phyloP scores from a whole-genome alignment of 2,113 vertebrate species.

The Crocuta crocuta region DNA sequence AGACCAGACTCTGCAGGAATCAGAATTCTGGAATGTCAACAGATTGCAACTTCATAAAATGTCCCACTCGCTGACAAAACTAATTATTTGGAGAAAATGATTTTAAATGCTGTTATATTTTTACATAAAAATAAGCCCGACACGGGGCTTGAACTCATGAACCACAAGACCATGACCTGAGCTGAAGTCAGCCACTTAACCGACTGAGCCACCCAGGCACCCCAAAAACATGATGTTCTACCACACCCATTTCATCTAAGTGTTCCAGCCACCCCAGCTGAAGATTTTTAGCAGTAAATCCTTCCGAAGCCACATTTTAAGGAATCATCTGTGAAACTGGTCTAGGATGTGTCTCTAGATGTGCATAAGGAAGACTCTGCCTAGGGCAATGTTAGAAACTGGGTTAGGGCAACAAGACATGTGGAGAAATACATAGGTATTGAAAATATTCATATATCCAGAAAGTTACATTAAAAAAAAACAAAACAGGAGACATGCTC shows the following conservation, averaged over 20 bases:
- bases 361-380: background rate
- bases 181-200: no score
- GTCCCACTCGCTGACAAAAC: background rate
- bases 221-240: background rate
- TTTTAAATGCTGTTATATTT: background rate
- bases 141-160: no score
- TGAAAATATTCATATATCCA: background rate
- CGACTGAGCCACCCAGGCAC: no score
- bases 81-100: slow-evolving; percentile 7
- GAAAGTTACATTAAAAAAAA: background rate
- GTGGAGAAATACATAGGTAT: background rate
- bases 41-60: background rate
- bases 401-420: background rate
- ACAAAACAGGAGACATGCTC: background rate
- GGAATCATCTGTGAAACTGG: background rate
- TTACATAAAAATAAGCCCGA: background rate
- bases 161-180: no score
- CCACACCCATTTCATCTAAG: background rate
- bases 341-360: background rate
- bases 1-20: background rate
- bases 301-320: background rate
- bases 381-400: background rate
- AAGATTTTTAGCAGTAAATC: background rate
- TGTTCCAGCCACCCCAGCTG: background rate
- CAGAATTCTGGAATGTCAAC: background rate